These are phyloP conservation scores for Neotragus pygmaeus DNA, from an alignment of 2,113 vertebrate species.

Conservation along the genomic window DNA sequence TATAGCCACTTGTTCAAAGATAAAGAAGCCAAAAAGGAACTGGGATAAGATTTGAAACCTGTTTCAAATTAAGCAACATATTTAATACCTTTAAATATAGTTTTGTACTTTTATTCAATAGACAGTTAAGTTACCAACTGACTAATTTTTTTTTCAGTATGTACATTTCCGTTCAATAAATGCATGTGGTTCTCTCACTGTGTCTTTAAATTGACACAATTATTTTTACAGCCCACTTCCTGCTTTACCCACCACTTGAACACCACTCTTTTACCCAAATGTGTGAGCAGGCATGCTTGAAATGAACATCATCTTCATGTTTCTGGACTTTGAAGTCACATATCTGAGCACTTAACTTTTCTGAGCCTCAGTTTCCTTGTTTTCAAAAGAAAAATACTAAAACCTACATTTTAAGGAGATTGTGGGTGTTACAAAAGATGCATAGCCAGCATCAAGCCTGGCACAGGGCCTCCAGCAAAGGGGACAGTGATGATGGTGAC, in stretches of 20 bases:
- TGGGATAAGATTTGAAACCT: not conserved
- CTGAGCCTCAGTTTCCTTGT: not conserved
- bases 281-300: not conserved
- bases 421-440: not conserved
- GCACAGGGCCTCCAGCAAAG: no score
- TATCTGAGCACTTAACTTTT: not conserved
- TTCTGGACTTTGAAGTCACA: not conserved
- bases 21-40: not conserved
- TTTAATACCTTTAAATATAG: not conserved
- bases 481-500: not conserved
- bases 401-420: not conserved
- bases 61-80: not conserved
- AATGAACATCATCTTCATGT: not conserved
- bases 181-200: not conserved
- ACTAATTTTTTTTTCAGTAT: not conserved
- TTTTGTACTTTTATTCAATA: not conserved
- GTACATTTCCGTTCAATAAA: not conserved
- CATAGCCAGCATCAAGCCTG: fast-evolving
- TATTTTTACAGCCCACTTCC: not conserved
- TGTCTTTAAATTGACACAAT: not conserved
- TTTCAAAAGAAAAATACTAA: not conserved
- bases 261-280: not conserved
- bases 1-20: not conserved
- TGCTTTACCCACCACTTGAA: not conserved
- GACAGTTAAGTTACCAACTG: not conserved